These are phyloP conservation scores for Chamaetylas fuelleborni DNA, from an alignment of 2,113 vertebrate species.

Conservation along the genomic window DNA sequence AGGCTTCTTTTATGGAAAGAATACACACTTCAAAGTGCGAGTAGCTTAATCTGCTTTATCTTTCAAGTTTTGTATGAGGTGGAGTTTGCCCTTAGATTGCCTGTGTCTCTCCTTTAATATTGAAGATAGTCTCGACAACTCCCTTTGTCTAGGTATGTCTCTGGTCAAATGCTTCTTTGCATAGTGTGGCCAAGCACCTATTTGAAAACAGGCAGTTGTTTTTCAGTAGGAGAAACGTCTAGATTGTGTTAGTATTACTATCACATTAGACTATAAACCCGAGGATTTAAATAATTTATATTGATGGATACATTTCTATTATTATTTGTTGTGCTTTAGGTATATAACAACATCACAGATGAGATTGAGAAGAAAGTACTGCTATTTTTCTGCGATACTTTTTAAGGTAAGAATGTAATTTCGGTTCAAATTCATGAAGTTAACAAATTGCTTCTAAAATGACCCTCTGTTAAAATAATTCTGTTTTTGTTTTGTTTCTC, in stretches of 20 bases:
- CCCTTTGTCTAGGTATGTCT: background rate
- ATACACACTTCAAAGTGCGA: background rate
- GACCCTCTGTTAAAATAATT: background rate
- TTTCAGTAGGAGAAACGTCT: background rate
- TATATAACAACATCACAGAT: slow-evolving; percentile 78
- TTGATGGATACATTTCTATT: background rate
- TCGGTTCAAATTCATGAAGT: background rate
- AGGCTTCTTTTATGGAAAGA: background rate
- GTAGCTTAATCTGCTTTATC: background rate
- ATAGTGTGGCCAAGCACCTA: background rate
- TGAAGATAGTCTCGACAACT: background rate
- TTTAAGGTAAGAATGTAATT: slow-evolving; percentile 86
- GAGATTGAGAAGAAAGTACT: slow-evolving; percentile 78
- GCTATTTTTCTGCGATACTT: slow-evolving; percentile 86
- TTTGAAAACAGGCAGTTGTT: background rate
- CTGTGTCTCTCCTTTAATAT: background rate
- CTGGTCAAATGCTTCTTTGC: background rate
- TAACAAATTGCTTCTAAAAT: background rate
- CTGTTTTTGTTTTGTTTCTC: background rate
- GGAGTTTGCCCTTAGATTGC: background rate
- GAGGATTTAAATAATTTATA: background rate
- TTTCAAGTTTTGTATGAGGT: background rate
- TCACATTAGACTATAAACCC: background rate
- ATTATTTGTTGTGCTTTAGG: slow-evolving; percentile 66
- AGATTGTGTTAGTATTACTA: background rate